Base-by-base conservation (phyloP, 2,888 invertebrate species). In the Gymnocheta viridis region DNA sequence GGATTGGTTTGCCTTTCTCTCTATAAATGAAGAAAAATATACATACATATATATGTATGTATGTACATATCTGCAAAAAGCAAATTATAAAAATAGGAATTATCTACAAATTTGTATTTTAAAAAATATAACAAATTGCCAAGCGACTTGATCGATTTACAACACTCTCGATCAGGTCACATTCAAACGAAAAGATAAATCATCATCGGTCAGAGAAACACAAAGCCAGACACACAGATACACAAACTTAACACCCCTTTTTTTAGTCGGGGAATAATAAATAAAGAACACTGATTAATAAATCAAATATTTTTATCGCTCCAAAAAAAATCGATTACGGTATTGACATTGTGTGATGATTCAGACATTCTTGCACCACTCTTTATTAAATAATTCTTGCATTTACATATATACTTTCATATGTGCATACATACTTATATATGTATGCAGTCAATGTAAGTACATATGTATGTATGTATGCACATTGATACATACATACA, bases 301-400 rank as follows among this genome's bases (percentile, higher is more conserved):
- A 38, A 38, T 38, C 27, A 27, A 9, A 24, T 49, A 66, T 51
- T 51, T 67, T 67, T 67, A 51, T 67, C 38, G 17, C 51, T 24
- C 5, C n/a, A 51, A 51, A 22, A 6, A 24, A 67, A 49, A 10
- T 6, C n/a, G 67, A 38, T 67, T 51, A 24, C 24, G n/a, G 51
- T 51, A 24, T 35, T 51, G 24, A 49, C 49, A 32, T 47, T 12
- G 14, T 47, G 17, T 29, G 64, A 51, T 67, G 66, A 67, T 32
- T 67, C 66, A 67, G 49, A 49, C 49, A 49, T 67, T 67, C 32
- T 35, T 49, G 35, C 19, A 35, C 32, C 29, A 49, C n/a, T 67
- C 66, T 35, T 49, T 32, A 6, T n/a, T 66, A 32, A 47, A 44
- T 9, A 4, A 19, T 22, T 51, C 27, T 14, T 51, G 12, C 51